phyloP scores from a whole-genome alignment of 2,888 invertebrate species.

The Agonopterix alstromeriana region DNA sequence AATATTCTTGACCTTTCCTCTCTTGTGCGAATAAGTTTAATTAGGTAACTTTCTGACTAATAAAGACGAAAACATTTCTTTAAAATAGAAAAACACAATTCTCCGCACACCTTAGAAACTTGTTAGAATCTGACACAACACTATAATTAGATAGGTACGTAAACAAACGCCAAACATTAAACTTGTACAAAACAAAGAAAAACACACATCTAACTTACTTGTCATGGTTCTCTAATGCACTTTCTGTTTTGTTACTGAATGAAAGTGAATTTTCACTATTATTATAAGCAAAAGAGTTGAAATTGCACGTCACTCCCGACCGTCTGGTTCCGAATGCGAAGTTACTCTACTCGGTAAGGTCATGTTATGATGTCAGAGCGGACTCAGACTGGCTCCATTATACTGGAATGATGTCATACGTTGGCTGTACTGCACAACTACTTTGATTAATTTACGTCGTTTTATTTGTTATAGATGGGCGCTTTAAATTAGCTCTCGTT shows the following conservation, averaged over 20 bases:
- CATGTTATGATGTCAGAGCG: slow-evolving; percentile 6
- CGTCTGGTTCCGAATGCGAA: not conserved
- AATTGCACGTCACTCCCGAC: not conserved
- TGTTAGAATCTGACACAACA: not conserved
- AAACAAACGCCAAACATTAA: not conserved
- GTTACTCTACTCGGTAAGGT: slow-evolving; percentile 2
- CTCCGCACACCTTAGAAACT: too few species aligned
- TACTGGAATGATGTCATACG: slow-evolving; percentile 10
- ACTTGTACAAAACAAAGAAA: not conserved
- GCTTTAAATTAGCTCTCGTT: too few species aligned
- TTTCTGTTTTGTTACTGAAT: not conserved
- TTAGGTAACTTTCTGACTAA: too few species aligned
- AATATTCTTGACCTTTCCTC: too few species aligned
- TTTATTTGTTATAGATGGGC: too few species aligned
- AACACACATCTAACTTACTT: not conserved
- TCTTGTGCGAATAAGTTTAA: too few species aligned
- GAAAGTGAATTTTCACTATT: not conserved
- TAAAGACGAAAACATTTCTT: too few species aligned
- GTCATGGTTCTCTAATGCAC: not conserved
- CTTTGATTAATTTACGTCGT: not conserved
- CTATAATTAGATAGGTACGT: not conserved
- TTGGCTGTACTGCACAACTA: not conserved
- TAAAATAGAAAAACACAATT: too few species aligned
- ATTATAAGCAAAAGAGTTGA: not conserved
- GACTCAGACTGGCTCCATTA: slow-evolving; percentile 4